Percentiles rank a stretch among this genome's conserved stretches.
Conservation (phyloP, 64 coral and sea anemone species). For the Exaiptasia diaphana region DNA sequence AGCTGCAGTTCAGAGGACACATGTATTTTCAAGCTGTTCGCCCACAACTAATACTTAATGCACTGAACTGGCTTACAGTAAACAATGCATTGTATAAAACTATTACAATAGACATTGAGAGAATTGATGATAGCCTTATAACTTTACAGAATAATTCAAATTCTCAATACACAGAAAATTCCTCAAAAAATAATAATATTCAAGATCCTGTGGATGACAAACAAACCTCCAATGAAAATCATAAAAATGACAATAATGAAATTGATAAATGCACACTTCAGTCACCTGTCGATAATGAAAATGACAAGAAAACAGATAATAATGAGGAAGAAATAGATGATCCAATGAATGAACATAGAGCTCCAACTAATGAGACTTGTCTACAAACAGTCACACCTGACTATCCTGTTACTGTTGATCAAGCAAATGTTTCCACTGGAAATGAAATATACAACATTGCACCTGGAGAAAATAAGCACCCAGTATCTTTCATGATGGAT, state of each 20-base stretch:
- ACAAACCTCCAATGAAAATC: slow-evolving; percentile 4
- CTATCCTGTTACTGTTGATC: slow-evolving; percentile 55
- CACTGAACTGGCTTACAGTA: slow-evolving; percentile 55
- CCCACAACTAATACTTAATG: slow-evolving; percentile 37
- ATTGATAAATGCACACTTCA: slow-evolving; percentile 1
- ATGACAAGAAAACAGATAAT: slow-evolving; percentile 5
- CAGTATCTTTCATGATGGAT: slow-evolving; percentile 14
- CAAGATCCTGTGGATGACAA: too few relatives aligned
- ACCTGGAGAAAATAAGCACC: slow-evolving; percentile 44
- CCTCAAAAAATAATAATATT: too few relatives aligned
- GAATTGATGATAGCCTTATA: slow-evolving; percentile 50
- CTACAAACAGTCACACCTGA: slow-evolving; percentile 68
- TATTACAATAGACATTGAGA: slow-evolving; percentile 51
- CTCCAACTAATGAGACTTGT: slow-evolving; percentile 73
- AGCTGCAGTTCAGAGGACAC: slow-evolving; percentile 63
- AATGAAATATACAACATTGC: slow-evolving; percentile 57
- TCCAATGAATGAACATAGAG: slow-evolving; percentile 61
- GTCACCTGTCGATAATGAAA: too few relatives aligned
- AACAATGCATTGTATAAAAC: slow-evolving; percentile 60
- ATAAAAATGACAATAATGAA: slow-evolving; percentile 31
- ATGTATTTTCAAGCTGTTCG: slow-evolving; percentile 72
- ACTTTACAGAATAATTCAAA: slow-evolving; percentile 45
- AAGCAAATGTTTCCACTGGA: slow-evolving; percentile 40
- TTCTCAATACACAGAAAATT: slow-evolving; percentile 34
- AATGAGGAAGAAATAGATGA: slow-evolving; percentile 55